A percentile compares a stretch with the other conserved stretches of the same genome.
phyloP scores from a whole-genome alignment of 2,113 vertebrate genomes.

The Labeo catla region DNA sequence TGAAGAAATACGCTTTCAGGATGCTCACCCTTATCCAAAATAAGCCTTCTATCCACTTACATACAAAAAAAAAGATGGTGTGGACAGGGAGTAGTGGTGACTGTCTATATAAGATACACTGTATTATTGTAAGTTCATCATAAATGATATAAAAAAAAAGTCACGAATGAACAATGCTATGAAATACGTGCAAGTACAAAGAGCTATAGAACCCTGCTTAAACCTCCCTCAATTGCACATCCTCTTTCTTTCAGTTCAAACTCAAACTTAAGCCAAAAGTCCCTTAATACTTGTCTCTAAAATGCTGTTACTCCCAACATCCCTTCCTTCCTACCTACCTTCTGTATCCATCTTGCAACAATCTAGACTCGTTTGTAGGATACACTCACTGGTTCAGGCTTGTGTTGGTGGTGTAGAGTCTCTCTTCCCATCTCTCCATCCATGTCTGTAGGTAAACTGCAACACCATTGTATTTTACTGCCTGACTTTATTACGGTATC shows the following conservation, averaged over 20 bases:
- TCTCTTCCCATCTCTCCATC: slow-evolving; percentile 14
- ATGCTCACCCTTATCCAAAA: slow-evolving; percentile 19
- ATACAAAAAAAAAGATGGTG: not conserved
- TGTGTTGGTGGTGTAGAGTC: not conserved
- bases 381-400: slow-evolving; percentile 7
- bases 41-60: slow-evolving; percentile 16
- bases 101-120: slow-evolving; percentile 20
- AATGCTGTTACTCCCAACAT: slow-evolving; percentile 20
- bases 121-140: slow-evolving; percentile 7
- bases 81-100: slow-evolving; percentile 16
- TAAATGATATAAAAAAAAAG: slow-evolving; percentile 3
- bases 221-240: slow-evolving; percentile 55
- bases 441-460: slow-evolving; percentile 17
- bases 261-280: not conserved
- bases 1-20: slow-evolving; percentile 26
- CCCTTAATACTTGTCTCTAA: slow-evolving; percentile 22
- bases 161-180: slow-evolving; percentile 46
- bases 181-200: slow-evolving; percentile 48
- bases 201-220: slow-evolving; percentile 44
- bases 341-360: slow-evolving; percentile 41
- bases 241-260: slow-evolving; percentile 40
- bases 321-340: slow-evolving; percentile 44
- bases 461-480: not conserved
- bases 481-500: slow-evolving; percentile 22
- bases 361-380: slow-evolving; percentile 34